Conservation (phyloP, 2,888 invertebrate genomes). For the Agrochola lota region DNA sequence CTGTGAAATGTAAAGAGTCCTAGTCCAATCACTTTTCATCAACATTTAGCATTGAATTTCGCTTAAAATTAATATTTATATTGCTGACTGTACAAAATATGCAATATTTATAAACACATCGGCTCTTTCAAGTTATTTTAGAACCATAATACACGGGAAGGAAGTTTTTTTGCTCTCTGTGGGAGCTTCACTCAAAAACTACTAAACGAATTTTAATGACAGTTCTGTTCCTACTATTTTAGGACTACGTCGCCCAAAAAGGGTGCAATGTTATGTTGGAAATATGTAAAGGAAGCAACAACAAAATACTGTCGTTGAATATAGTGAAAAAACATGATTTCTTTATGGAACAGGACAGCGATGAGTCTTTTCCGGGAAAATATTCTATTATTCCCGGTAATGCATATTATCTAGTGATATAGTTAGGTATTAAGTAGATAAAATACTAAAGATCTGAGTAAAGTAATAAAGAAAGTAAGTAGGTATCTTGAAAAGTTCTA, state of each 20-base stretch:
- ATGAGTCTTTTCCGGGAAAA: background rate
- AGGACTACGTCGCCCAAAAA: constrained; percentile 24
- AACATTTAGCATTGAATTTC: background rate
- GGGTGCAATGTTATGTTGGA: constrained; percentile 24
- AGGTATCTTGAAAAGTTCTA: background rate
- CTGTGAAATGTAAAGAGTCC: too few relatives aligned
- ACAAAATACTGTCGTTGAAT: constrained; percentile 1
- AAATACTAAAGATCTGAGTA: background rate
- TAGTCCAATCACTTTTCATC: background rate
- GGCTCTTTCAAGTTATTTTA: constrained; percentile 40
- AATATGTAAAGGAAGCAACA: constrained; percentile 29
- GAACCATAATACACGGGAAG: constrained; percentile 13
- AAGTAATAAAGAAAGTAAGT: background rate
- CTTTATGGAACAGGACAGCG: too few relatives aligned
- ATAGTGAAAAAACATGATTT: background rate
- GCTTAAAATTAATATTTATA: background rate
- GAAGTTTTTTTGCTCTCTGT: constrained; percentile 35
- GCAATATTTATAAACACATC: constrained; percentile 5
- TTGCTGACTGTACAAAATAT: background rate
- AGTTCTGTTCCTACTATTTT: constrained; percentile 56
- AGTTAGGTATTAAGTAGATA: background rate
- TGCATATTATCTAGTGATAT: too few relatives aligned
- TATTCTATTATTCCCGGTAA: too few relatives aligned
- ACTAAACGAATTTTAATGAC: constrained; percentile 66
- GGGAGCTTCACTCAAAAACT: constrained; percentile 52